Base-by-base conservation (phyloP, 2,113 vertebrate genomes). In the Anser cygnoides region DNA sequence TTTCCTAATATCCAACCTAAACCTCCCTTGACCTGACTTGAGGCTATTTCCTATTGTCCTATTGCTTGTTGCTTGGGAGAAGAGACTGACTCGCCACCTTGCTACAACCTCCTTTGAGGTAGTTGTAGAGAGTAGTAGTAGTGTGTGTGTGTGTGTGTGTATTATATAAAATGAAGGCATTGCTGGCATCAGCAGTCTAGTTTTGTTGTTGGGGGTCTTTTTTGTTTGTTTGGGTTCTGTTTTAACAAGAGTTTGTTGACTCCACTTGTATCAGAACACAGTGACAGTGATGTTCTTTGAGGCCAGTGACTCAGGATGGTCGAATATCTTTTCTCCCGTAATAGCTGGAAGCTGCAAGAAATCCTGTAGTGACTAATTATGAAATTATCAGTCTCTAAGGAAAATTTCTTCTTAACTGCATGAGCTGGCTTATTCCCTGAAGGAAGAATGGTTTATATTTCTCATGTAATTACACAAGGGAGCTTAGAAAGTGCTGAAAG, bases 331-430 rank as follows among this genome's bases (percentile, higher is more conserved):
- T 92, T 61, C 58, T 62, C n/a, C 54, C 5, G 5, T 29, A 76
- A 58, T 43, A 82, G 81, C 87, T 97, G 65, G 57, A 93, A 93
- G 61, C 46, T 65, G 80, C 50, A 61, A 93, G 72, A 93, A 93
- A 94, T 71, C 39, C 82, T 71, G 75, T 61, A 92, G 88, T 87
- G 61, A 33, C 65, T 94, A 97, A 95, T 95, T 96, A 96, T 37
- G 49, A 94, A 96, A 94, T 96, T 89, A 94, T 89, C 75, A 86
- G 55, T 95, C 88, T 93, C 88, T 81, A 61, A 96, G 85, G 95
- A 93, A 85, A 93, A 94, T 67, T 63, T 90, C 63, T 76, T 92
- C 72, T 86, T 93, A 95, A 78, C 61, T 92, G 72, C 23, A 1
- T 92, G 61, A 95, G 68, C 70, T 93, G 61, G 33, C 52, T 90